phyloP scores from a whole-genome alignment of 2,113 vertebrate species.

The Rhabdomys dilectus region DNA sequence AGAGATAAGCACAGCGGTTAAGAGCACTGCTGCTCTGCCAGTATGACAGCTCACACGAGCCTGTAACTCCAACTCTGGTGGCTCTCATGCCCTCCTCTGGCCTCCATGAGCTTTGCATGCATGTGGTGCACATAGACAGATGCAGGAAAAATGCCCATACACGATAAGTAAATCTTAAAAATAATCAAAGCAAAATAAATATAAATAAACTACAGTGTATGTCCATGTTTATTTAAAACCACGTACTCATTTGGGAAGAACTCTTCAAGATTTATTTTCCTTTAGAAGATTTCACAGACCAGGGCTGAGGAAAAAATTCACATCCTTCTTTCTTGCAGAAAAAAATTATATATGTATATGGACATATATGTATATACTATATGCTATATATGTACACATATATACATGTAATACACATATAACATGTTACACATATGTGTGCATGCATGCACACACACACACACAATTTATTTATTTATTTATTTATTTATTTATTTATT shows the following conservation, averaged over 20 bases:
- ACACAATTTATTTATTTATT: not conserved
- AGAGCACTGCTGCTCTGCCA: not conserved
- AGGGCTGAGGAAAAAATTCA: conserved; percentile 54
- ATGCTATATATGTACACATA: too few relatives aligned
- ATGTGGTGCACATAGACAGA: not conserved
- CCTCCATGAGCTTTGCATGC: not conserved
- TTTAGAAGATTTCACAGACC: conserved; percentile 16
- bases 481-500: too few relatives aligned
- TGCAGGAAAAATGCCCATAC: not conserved
- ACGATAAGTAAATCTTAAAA: not conserved
- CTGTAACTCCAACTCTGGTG: not conserved
- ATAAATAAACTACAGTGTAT: too few relatives aligned
- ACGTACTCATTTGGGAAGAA: not conserved
- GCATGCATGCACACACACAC: not conserved
- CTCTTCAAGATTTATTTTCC: conserved; percentile 43
- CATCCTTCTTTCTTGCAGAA: conserved; percentile 9
- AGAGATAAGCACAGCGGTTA: not conserved
- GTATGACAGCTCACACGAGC: not conserved
- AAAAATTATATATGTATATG: not conserved
- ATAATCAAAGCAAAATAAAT: not conserved
- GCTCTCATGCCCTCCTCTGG: not conserved
- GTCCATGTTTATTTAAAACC: not conserved
- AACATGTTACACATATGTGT: not conserved
- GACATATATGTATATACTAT: not conserved
- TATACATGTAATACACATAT: too few relatives aligned